Evolutionary conservation across 1,140 invertebrate species (phyloP), one percentile per base, ranked within the genome.

Genomic region (Macrobrachium nipponense): DNA sequence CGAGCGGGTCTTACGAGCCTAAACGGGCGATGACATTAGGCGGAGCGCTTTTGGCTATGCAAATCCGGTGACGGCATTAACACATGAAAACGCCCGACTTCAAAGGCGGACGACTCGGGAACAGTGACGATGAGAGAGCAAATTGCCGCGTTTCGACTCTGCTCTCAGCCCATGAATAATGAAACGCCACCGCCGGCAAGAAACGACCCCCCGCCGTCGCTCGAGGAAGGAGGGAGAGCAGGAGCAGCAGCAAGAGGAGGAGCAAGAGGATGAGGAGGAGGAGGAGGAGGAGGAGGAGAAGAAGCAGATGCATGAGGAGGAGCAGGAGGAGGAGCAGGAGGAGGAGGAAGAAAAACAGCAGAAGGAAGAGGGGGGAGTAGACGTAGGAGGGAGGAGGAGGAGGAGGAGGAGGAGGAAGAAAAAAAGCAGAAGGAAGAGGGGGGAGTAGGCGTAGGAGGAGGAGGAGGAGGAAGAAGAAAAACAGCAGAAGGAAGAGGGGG

Each of bases 131-230:
- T 86, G 80, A 86, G 80, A 86, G 84, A 86, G 77, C 84, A 86
- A 86, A 86, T 86, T 86, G 84, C 84, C 84, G 84, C 84, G 84
- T 86, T 86, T 86, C 84, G 80, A 77, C 84, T 80, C 80, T 86
- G 84, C 84, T 86, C 84, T 86, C 84, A 86, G 84, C 73, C 84
- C 84, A 86, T 86, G 84, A 86, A 86, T 86, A 86, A 86, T 86
- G 84, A 86, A 86, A 80, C 84, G 68, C 44, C 77, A 86, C 84
- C 77, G 84, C 84, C 84, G 84, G 77, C 77, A 86, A 86, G 84
- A 86, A 86, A 80, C 78, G 59, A 75, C 83, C 84, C 84, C 82
- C 27, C 68, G 82, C 64, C 73, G 84, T 23, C 68, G 51, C n/a
- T n/a, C n/a, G 66, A 20, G 27, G 23, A 61, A 64, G 59, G 51